Percentiles rank a stretch among this genome's conserved stretches.
Evolutionary conservation across 2,888 invertebrate species (phyloP).

Genomic region (Tenthredo scrophulariae): DNA sequence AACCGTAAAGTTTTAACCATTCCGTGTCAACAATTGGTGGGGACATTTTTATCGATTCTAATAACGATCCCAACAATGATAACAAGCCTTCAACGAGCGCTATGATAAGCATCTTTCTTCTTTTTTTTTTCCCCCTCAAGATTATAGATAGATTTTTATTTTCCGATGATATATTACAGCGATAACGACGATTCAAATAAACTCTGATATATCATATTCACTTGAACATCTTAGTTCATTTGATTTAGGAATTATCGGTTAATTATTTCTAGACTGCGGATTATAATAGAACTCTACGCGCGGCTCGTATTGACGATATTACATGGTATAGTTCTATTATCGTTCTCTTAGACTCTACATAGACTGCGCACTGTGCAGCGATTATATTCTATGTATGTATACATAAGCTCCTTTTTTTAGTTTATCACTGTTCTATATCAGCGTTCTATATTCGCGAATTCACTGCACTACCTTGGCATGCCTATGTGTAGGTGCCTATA

Average conservation of each 20-base stretch:
- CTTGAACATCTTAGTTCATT: neutral
- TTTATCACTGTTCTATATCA: neutral
- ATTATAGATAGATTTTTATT: neutral
- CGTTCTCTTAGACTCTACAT: neutral
- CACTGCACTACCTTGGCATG: neutral
- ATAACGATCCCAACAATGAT: neutral
- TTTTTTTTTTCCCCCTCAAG: neutral
- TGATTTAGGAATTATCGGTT: neutral
- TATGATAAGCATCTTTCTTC: neutral
- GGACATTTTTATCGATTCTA: conserved; percentile 23
- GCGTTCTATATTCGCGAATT: neutral
- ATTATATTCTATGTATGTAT: neutral
- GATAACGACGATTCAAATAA: neutral
- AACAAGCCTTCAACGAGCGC: no score
- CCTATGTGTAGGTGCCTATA: neutral
- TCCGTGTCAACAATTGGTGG: conserved; percentile 12
- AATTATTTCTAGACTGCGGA: neutral
- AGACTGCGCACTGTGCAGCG: neutral
- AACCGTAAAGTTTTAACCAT: neutral
- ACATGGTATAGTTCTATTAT: neutral
- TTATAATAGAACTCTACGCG: neutral
- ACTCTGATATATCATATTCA: neutral
- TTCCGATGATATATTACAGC: neutral
- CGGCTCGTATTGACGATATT: neutral
- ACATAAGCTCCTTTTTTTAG: neutral